These are phyloP conservation scores for Thunnus maccoyii DNA, from an alignment of 2,113 vertebrate genomes.

Conservation along the genomic window DNA sequence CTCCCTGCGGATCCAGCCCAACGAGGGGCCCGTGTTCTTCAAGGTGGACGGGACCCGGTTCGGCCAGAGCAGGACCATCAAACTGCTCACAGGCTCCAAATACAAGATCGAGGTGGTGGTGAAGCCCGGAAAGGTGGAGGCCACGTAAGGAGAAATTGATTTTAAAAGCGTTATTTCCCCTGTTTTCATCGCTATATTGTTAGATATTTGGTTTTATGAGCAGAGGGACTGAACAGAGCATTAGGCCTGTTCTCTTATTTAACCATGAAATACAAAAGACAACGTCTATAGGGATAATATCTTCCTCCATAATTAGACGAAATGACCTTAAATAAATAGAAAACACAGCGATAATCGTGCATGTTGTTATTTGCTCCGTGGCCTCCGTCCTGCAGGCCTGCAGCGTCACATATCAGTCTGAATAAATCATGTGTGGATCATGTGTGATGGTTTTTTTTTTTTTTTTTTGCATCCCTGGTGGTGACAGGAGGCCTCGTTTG, in stretches of 20 bases:
- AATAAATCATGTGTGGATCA: constrained; percentile 1
- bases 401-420: constrained; percentile 42
- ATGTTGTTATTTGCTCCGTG: constrained; percentile 56
- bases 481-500: constrained; percentile 25
- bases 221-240: neutral
- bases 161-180: neutral
- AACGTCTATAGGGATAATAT: too few relatives aligned
- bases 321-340: neutral
- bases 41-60: constrained; percentile 98
- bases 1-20: constrained; percentile 93
- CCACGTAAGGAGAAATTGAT: constrained; percentile 87
- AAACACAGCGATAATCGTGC: neutral
- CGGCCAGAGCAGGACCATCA: constrained; percentile 97
- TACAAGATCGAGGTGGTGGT: constrained; percentile 94
- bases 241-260: too few relatives aligned
- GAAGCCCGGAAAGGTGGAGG: constrained; percentile 90
- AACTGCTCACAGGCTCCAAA: constrained; percentile 96
- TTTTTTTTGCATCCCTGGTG: constrained; percentile 3
- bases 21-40: constrained; percentile 95
- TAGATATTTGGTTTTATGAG: neutral
- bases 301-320: too few relatives aligned
- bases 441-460: neutral
- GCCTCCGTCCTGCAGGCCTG: constrained; percentile 71
- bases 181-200: too few relatives aligned
- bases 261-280: too few relatives aligned